Base-by-base conservation (phyloP, 2,888 invertebrate species). In the Drosophila cracens region DNA sequence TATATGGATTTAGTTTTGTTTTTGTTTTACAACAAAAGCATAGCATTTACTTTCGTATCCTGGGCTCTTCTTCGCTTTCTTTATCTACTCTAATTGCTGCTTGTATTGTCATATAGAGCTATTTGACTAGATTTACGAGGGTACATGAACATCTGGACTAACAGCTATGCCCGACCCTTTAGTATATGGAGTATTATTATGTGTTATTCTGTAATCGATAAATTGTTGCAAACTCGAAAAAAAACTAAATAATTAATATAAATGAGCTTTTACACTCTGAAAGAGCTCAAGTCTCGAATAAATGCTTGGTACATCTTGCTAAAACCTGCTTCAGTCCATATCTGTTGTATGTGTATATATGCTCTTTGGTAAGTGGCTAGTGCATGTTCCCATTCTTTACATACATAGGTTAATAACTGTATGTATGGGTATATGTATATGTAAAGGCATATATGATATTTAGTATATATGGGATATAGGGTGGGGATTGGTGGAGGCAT, bases 401-500 rank as follows among this genome's bases (percentile, higher is more conserved):
- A 46, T 33, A 21, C 25, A 36, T 58, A n/a, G 40, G 31, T 53
- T 21, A 34, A 18, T 27, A 54, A 21, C n/a, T 54, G 43, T 51
- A 51, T 66, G 51, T 49, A 40, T 65, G 27, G 49, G 31, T 61
- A 56, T 62, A 29, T 53, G 16, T 57, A 16, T 60, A 25, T 64
- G 38, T 68, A 36, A 59, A 61, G 62, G 56, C 60, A 72, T 62
- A 59, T 59, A 70, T 61, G 62, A 63, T 70, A 34, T 64, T 29
- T 70, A 33, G 11, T 33, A 62, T 62, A 63, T 53, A 54, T 7
- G 56, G 34, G 34, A 40, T 16, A 40, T 7, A 38, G 38, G 65
- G 56, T 33, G 38, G 48, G 54, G 40, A 53, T 43, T 68, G 54
- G 38, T 48, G 60, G 38, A 74, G 75, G 75, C 75, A 71, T 68